Base-by-base conservation (phyloP, 2,797 vertebrate species). In the Pogonophryne albipinna region DNA sequence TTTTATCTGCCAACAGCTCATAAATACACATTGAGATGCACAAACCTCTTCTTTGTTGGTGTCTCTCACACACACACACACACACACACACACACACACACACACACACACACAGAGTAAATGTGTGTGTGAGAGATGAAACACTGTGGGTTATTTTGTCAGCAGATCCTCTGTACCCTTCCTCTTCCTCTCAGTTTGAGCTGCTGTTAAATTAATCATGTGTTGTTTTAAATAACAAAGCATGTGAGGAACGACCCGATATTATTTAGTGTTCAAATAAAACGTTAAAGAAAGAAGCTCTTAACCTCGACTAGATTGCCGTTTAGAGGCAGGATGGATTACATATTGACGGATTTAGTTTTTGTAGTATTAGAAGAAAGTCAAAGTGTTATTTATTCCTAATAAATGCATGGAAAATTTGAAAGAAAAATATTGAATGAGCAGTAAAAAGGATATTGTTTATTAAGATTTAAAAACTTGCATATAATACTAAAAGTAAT, bases 1-100 rank as follows among this genome's bases (percentile, higher is more conserved):
- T 86, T 86, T 84, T 78, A 87, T 87, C 88, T 89, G 70, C n/a
- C n/a, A n/a, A n/a, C n/a, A n/a, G n/a, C 76, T 85, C 61, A 73
- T 85, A 72, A 83, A 83, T 44, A 41, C 82, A 51, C 79, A 72
- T 71, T 72, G 78, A 59, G 79, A 74, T 78, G 63, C 76, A 41
- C 12, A 27, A 20, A 53, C 53, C 53, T 65, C 72, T 70, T 65
- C 72, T 70, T 58, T 73, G 61, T 80, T n/a, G 62, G 44, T 11
- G 41, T 73, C 12, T 78, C 45, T 1, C 34, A 16, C 63, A 44
- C 55, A 74, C 57, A 57, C 63, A 19, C 10, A 34, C 20, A 52
- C 66, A 23, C 14, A 27, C 20, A 17, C 55, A 31, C 53, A 68
- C 34, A 38, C 34, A 31, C 63, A 19, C 10, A 34, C 20, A 52